A percentile compares a stretch with the other conserved stretches of the same genome.
These are phyloP conservation scores for Scalopus aquaticus DNA, from an alignment of 2,113 vertebrate species.

Conservation along the genomic window DNA sequence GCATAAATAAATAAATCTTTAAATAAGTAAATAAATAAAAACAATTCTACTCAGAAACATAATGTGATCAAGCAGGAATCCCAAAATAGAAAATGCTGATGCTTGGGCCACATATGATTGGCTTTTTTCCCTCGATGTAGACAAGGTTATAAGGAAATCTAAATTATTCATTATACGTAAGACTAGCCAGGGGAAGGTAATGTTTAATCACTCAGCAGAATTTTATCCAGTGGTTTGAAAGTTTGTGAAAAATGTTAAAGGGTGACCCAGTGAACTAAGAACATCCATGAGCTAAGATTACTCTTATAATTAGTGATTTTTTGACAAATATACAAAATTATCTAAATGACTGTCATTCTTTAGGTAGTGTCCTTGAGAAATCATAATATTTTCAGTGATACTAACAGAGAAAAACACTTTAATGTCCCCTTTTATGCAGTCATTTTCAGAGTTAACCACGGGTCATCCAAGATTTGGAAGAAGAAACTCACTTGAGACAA, in stretches of 20 bases:
- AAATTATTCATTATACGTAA: slow-evolving; percentile 1
- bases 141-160: slow-evolving; percentile 12
- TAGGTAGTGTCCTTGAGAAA: not conserved
- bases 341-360: not conserved
- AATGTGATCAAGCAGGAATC: not conserved
- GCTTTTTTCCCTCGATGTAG: not conserved
- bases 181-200: not conserved
- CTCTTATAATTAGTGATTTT: not conserved
- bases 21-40: too few species aligned
- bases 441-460: not conserved
- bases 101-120: not conserved
- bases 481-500: not conserved
- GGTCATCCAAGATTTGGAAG: not conserved
- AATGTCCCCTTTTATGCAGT: not conserved
- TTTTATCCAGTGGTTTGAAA: not conserved
- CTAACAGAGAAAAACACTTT: not conserved
- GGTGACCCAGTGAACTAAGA: not conserved
- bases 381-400: not conserved
- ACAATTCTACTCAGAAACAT: not conserved
- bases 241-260: not conserved
- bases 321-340: not conserved
- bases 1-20: too few species aligned
- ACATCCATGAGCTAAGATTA: not conserved
- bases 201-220: not conserved
- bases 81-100: slow-evolving; percentile 36